Evolutionary conservation across 1,140 invertebrate species (phyloP), one percentile per base, ranked within the genome.

Genomic region (Lepidurus packardi): DNA sequence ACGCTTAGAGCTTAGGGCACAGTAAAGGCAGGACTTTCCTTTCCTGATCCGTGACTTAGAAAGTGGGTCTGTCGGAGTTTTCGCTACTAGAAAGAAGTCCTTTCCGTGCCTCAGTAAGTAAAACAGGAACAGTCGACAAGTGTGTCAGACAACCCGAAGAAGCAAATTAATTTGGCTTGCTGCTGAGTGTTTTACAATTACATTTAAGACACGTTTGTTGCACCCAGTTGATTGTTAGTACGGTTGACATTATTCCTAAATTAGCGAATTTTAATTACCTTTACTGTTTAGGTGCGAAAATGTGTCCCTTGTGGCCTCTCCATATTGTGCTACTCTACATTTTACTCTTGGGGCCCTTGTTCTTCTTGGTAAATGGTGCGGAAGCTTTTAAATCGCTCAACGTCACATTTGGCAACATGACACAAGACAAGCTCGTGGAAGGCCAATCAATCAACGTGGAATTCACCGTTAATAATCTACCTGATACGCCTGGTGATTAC

Each of bases 221-320:
- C 34, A 47, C 0, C 1, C 45, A 16, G 1, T 47, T 47, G 1
- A 47, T 16, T 47, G 45, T 47, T 10, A 10, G 16, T 11, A 11
- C 16, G 1, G 45, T 47, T 10, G 10, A 5, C 45, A 16, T 16
- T 16, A 65, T 65, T 7, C 8, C 21, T 8, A 0, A 0, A 21
- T 65, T 21, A 1, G 0, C 21, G 53, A n/a, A 65, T 44, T 75
- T 78, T 75, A 41, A 8, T 21, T 21, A 34, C 73, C 9, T 73
- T 73, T n/a, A 8, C 47, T 74, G 21, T 21, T 43, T 41, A 47
- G 65, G 73, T 16, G 42, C 41, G 16, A 80, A 73, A 44, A 89
- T 89, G 88, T 90, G 89, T 85, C 89, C 89, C 5, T 84, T 90
- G 81, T 90, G 88, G 88, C 88, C 88, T 24, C 81, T 89, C 6